Evolutionary conservation across 2,888 invertebrate species (phyloP).

Genomic region (Chalcis sispes): DNA sequence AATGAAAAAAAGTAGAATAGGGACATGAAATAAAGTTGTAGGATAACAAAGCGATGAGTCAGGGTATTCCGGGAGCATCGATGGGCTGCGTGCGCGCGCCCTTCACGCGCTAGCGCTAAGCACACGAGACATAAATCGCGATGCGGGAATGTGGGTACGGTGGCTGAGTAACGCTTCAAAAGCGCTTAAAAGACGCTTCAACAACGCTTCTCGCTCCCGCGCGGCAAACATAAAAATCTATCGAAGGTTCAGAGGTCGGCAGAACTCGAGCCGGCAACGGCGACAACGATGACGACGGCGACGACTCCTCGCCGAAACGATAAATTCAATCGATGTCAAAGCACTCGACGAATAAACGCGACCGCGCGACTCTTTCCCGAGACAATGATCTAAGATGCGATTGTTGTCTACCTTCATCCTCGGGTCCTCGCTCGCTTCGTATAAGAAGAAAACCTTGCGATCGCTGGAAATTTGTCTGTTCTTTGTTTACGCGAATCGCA

Average conservation of each 20-base stretch:
- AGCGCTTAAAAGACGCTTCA: conserved; percentile 47
- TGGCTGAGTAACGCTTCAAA: too few species aligned
- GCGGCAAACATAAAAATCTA: background rate
- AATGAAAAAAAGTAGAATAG: background rate
- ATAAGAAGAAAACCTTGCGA: background rate
- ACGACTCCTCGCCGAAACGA: too few species aligned
- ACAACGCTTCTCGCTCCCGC: conserved; percentile 70
- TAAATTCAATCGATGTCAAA: conserved; percentile 60
- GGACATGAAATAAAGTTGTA: background rate
- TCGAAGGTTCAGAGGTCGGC: conserved; percentile 71
- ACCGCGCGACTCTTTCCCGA: conserved; percentile 40
- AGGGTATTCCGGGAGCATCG: too few species aligned
- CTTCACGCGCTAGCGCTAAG: conserved; percentile 37
- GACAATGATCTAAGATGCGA: conserved; percentile 26
- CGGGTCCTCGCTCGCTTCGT: too few species aligned
- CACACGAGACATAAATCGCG: conserved; percentile 40
- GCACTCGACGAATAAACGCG: conserved; percentile 61
- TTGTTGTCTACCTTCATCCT: background rate
- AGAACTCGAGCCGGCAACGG: too few species aligned
- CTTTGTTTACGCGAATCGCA: background rate
- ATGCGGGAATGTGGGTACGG: conserved; percentile 70
- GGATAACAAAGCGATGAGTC: background rate
- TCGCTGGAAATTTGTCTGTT: conserved; percentile 12
- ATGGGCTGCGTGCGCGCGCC: background rate
- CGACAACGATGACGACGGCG: too few species aligned